Percentiles rank a stretch among this genome's conserved stretches.
Conservation (phyloP, 2,113 vertebrate species). For the Calyptommatus sinebrachiatus region DNA sequence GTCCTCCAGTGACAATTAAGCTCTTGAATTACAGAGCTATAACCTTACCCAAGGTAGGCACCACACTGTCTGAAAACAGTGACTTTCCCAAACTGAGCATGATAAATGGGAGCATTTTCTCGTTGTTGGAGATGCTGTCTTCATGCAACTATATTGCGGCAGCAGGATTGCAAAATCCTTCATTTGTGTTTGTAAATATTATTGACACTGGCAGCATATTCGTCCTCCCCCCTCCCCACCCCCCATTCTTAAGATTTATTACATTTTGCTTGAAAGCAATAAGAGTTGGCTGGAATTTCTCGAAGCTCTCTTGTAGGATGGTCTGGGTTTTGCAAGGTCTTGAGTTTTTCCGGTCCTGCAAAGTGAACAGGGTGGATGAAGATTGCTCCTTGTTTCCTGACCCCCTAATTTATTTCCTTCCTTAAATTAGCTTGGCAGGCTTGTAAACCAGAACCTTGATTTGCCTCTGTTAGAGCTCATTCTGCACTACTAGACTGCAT, state of each 20-base stretch:
- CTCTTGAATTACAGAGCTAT: constrained; percentile 37
- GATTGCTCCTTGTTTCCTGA: neutral
- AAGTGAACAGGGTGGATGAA: neutral
- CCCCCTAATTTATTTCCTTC: neutral
- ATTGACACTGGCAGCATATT: constrained; percentile 50
- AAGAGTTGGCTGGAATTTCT: constrained; percentile 30
- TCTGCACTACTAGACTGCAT: neutral
- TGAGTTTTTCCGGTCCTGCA: neutral
- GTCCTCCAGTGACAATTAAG: constrained; percentile 47
- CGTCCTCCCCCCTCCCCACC: neutral
- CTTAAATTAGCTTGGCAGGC: neutral
- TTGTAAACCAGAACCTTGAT: neutral
- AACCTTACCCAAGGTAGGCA: constrained; percentile 49
- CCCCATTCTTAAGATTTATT: constrained; percentile 46
- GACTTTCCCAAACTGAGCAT: constrained; percentile 40
- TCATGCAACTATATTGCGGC: constrained; percentile 54
- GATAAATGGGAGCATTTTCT: constrained; percentile 50
- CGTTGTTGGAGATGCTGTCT: constrained; percentile 48
- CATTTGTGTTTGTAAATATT: constrained; percentile 59
- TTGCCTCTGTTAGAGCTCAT: neutral
- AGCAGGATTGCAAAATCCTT: constrained; percentile 47
- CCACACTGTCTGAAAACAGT: constrained; percentile 34
- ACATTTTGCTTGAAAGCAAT: constrained; percentile 53
- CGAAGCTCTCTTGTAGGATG: constrained; percentile 16
- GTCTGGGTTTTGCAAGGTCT: neutral